Base-by-base conservation (phyloP, 2,113 vertebrate genomes). In the Ornithorhynchus anatinus region DNA sequence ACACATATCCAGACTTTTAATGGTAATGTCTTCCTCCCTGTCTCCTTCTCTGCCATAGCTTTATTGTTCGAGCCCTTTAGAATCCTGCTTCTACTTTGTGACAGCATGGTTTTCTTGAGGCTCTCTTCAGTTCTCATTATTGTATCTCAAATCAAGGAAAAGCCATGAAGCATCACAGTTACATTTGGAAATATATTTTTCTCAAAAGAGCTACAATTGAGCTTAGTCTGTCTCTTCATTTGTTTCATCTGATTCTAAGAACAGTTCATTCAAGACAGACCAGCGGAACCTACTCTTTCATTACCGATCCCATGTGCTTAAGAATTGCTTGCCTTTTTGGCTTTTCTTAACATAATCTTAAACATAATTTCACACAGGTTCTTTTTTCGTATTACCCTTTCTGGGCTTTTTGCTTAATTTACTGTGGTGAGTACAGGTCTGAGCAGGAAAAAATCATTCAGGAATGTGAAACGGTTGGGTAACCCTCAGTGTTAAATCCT, bases 211-310 rank as follows among this genome's bases (percentile, higher is more conserved):
- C 22, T 57, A 56, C 50, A 61, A 31, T 27, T 29, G 19, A 32
- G n/a, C 39, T 7, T 64, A 29, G 7, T 33, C 23, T 62, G 11
- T 4, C 29, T 45, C 57, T 57, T 66, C 31, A 47, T 66, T 69
- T 79, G 58, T 63, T 13, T 25, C 42, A 38, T 59, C 56, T 62
- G 38, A 76, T 45, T 72, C 7, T 25, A 72, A 37, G 62, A 59
- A 33, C 20, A 70, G 73, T 56, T 59, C 61, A 38, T 73, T 69
- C 40, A 63, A 37, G 27, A 62, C 42, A 11, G 50, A 56, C 33
- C 62, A 76, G 69, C 69, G 45, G 23, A n/a, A 62, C 59, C 33
- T 37, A 16, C 40, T 58, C 78, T 17, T 68, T 69, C 74, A 72
- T 71, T 72, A 72, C 44, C 61, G 52, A 75, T 22, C 32, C 22